Percentiles rank a stretch among this genome's conserved stretches.
These are phyloP conservation scores for Paratilapia polleni DNA, from an alignment of 2,113 vertebrate genomes.

Conservation along the genomic window DNA sequence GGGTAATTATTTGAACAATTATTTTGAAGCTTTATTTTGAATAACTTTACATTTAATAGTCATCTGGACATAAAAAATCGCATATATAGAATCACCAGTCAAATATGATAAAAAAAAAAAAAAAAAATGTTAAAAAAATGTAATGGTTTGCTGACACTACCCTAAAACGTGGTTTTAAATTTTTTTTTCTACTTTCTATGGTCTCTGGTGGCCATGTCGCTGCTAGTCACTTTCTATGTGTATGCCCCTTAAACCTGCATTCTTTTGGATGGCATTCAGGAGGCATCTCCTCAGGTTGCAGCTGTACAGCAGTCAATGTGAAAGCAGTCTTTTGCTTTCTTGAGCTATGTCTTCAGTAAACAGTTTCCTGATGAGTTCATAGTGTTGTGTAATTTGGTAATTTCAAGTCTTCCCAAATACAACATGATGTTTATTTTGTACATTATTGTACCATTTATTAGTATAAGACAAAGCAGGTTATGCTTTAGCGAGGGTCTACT, in stretches of 20 bases:
- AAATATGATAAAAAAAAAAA: too few relatives aligned
- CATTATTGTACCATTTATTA: not conserved
- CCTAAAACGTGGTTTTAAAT: too few relatives aligned
- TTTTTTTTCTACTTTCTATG: too few relatives aligned
- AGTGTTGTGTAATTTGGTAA: not conserved
- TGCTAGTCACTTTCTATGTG: not conserved
- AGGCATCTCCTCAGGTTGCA: not conserved
- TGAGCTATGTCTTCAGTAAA: not conserved
- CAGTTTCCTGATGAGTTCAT: not conserved
- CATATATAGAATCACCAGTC: too few relatives aligned
- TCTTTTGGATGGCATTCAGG: not conserved
- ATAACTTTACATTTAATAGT: not conserved
- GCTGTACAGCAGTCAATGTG: not conserved
- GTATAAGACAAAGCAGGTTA: not conserved
- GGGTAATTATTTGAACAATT: not conserved
- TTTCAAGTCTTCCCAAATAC: not conserved
- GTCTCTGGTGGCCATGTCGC: not conserved
- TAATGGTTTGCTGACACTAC: too few relatives aligned
- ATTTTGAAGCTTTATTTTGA: not conserved
- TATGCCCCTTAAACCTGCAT: not conserved
- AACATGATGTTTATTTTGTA: not conserved
- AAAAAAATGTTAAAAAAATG: too few relatives aligned
- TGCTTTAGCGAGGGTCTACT: not conserved
- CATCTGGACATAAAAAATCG: too few relatives aligned
- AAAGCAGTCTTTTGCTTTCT: not conserved